Evolutionary conservation across 2,113 vertebrate species (phyloP), one percentile per base, ranked within the genome.

Genomic region (Apistogramma diplotaenia): DNA sequence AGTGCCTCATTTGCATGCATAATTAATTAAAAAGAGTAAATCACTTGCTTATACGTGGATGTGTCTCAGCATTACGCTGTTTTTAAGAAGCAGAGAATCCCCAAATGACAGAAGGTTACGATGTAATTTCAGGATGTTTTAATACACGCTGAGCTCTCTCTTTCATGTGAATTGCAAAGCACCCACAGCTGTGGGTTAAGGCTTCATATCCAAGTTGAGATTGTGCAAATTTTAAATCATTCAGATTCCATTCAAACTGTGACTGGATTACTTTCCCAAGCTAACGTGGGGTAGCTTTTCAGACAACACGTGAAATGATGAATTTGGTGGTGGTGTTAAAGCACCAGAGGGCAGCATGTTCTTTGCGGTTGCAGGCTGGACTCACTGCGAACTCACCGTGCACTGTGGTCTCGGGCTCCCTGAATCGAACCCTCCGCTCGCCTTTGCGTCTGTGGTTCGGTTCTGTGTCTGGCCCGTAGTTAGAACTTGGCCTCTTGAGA

Each of bases 351-450:
- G 84, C 77, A 85, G 81, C n/a, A 76, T 59, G 49, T 70, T 80
- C 58, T 73, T 60, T 75, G 31, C n/a, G 56, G 12, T 53, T 72
- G 40, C 57, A 18, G 62, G 3, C 23, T 29, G 7, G 9, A 15
- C 16, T 27, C 6, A 8, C 6, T 56, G 40, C 29, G 62, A 40
- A 61, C 96, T 77, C 95, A 99, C 98, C 97, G 61, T 96, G 93
- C 78, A 96, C 90, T 18, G 94, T 94, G 65, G 92, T 97, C 87
- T 97, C 97, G 18, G 97, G 96, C 87, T 98, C 97, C 58, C 91
- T 95, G 94, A 99, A 99, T 65, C 94, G 95, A 93, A 99, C 98
- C 18, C 93, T 95, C 82, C 96, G 93, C 67, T 95, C 93, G 3
- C 93, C 84, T 94, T 93, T 97, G 79, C 80, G 86, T 18, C 94